These are phyloP conservation scores for Protosalanx chinensis DNA, from an alignment of 2,797 vertebrate species.

Conservation along the genomic window DNA sequence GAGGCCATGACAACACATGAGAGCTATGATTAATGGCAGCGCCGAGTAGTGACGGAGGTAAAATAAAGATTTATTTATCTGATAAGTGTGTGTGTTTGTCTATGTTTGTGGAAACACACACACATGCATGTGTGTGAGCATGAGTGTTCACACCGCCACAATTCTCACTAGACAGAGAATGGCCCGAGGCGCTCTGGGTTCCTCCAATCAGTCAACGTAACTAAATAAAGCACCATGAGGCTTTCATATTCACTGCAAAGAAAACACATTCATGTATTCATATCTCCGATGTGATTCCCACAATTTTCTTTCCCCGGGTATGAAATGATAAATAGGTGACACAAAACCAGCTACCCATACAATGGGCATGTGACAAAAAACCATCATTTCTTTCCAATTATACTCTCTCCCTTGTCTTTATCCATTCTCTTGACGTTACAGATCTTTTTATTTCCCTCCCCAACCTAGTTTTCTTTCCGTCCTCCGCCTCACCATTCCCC, in stretches of 20 bases:
- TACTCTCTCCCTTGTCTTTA: slow-evolving; percentile 26
- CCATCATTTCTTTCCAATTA: slow-evolving; percentile 36
- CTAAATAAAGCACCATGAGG: slow-evolving; percentile 37
- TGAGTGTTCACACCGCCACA: background rate
- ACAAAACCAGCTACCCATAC: slow-evolving; percentile 34
- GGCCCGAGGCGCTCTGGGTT: slow-evolving; percentile 9
- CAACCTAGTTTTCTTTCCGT: slow-evolving; percentile 41
- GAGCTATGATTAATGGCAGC: slow-evolving; percentile 73
- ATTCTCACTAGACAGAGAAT: slow-evolving; percentile 22
- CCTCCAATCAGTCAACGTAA: slow-evolving; percentile 43
- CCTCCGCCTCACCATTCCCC: slow-evolving; percentile 23
- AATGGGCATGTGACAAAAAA: slow-evolving; percentile 33
- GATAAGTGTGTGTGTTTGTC: slow-evolving; percentile 26
- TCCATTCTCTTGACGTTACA: slow-evolving; percentile 50
- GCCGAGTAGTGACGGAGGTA: slow-evolving; percentile 53
- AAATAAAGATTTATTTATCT: slow-evolving; percentile 48
- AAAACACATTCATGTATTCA: slow-evolving; percentile 49
- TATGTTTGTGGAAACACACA: background rate
- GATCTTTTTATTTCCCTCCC: slow-evolving; percentile 53
- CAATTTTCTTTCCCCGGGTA: slow-evolving; percentile 40
- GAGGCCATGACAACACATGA: slow-evolving; percentile 59
- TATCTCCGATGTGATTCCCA: slow-evolving; percentile 37
- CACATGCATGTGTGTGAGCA: background rate
- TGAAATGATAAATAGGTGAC: slow-evolving; percentile 46
- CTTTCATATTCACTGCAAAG: slow-evolving; percentile 33